Conservation (phyloP, 2,888 invertebrate species). For the Arrhopalites spinosus region DNA sequence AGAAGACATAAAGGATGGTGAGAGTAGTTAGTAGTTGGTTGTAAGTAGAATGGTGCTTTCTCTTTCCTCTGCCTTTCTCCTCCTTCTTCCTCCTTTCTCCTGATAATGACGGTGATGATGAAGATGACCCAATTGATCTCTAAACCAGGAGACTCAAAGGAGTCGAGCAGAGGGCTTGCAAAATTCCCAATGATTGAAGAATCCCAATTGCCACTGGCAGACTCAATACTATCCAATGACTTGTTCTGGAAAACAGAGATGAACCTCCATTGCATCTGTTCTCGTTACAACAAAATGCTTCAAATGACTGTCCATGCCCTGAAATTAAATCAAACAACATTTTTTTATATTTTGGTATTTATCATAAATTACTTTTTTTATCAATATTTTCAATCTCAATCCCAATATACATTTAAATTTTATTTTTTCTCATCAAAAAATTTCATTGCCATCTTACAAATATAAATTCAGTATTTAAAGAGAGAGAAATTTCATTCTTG, state of each 20-base stretch:
- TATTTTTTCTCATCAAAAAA: no score
- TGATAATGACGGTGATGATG: no score
- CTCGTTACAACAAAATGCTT: constrained; percentile 51
- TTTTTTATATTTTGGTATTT: neutral
- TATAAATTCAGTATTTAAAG: no score
- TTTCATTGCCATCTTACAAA: no score
- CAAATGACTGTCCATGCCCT: constrained; percentile 50
- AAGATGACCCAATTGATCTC: no score
- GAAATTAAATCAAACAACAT: constrained; percentile 13
- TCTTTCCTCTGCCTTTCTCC: no score
- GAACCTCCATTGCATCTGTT: constrained; percentile 50
- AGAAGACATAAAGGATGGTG: no score
- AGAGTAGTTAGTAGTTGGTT: no score
- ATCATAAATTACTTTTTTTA: neutral
- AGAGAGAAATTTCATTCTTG: no score
- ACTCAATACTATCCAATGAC: constrained; percentile 25
- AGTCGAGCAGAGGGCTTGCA: constrained; percentile 19
- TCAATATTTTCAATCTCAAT: neutral
- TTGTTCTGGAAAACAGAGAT: constrained; percentile 34
- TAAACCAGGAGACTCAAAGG: constrained; percentile 15
- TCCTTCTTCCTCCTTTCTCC: no score
- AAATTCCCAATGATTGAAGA: constrained; percentile 19
- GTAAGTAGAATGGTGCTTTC: no score
- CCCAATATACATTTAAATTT: neutral
- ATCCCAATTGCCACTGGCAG: constrained; percentile 31